These are phyloP conservation scores for Acronicta leporina DNA, from an alignment of 2,888 invertebrate species.

Conservation along the genomic window DNA sequence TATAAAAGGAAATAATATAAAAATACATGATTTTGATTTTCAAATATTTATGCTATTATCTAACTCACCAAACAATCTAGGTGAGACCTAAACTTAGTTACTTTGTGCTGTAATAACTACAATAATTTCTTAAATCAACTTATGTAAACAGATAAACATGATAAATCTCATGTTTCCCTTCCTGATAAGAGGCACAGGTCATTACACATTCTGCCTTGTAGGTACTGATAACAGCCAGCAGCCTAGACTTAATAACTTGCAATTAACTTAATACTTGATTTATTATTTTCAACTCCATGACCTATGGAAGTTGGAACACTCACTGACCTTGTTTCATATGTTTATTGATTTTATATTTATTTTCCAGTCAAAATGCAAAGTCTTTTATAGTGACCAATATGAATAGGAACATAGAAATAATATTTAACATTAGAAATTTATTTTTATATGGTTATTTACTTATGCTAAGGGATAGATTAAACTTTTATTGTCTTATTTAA, in stretches of 20 bases:
- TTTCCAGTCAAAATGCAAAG: not conserved
- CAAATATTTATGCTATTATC: no score
- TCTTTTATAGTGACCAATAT: no score
- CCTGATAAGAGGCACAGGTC: constrained; percentile 14
- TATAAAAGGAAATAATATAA: no score
- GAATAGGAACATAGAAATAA: no score
- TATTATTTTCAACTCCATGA: constrained; percentile 32
- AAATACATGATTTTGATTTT: no score
- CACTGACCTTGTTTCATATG: constrained; percentile 30
- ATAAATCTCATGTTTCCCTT: constrained; percentile 3
- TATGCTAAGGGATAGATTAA: no score
- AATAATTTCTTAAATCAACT: not conserved
- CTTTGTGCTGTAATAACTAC: not conserved
- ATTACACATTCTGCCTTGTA: constrained; percentile 16
- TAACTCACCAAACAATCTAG: not conserved
- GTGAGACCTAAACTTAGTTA: not conserved
- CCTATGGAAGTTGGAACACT: constrained; percentile 21
- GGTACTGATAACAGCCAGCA: constrained; percentile 12
- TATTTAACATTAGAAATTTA: no score
- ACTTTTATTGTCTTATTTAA: no score
- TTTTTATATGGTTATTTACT: no score
- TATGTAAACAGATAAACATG: not conserved
- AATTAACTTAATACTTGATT: constrained; percentile 16
- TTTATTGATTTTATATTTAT: constrained; percentile 42
- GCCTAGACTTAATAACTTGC: constrained; percentile 19